Evolutionary conservation across 2,797 vertebrate genomes (phyloP), one percentile per base, ranked within the genome.

Genomic region (Okamejei kenojei): DNA sequence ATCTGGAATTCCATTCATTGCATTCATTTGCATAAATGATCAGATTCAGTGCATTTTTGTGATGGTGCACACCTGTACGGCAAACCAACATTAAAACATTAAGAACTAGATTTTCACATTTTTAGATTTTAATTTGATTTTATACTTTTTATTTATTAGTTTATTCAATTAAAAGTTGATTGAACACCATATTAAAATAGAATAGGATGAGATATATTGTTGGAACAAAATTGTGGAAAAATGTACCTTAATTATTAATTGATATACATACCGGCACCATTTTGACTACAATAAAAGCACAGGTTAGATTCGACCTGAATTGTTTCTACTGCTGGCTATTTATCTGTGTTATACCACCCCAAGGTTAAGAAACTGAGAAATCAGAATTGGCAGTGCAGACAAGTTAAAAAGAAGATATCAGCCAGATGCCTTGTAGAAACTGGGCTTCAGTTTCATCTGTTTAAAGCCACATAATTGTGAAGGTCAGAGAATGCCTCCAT

Each of bases 1-100:
- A 92, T 11, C 35, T 13, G 7, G 23, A 74, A 76, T 76, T 91
- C 90, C 38, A 73, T 92, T 92, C 45, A 76, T 74, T 92, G 74
- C 45, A 76, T 74, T 76, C 68, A 76, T 38, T 26, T 58, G 32
- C 90, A 54, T 54, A 92, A 92, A 76, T 92, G 68, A 15, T 71
- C 38, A 74, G 19, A 90, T 65, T 26, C 26, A 76, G 5, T 6
- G 45, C 45, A 54, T 54, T 6, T 54, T 54, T 54, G 45, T 54
- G 45, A 54, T 54, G 45, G 45, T 45, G 45, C 45, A 45, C 45
- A 45, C 45, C 45, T 45, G 45, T 45, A 45, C 45, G 45, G 45
- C 5, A 54, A 54, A 54, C 45, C 45, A 54, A 6, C 45, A 54
- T 54, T 54, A 54, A 54, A 54, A 54, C 45, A 54, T 54, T 54